Base-by-base conservation (phyloP, 1,140 invertebrate species). In the Ptiloglossa arizonensis region DNA sequence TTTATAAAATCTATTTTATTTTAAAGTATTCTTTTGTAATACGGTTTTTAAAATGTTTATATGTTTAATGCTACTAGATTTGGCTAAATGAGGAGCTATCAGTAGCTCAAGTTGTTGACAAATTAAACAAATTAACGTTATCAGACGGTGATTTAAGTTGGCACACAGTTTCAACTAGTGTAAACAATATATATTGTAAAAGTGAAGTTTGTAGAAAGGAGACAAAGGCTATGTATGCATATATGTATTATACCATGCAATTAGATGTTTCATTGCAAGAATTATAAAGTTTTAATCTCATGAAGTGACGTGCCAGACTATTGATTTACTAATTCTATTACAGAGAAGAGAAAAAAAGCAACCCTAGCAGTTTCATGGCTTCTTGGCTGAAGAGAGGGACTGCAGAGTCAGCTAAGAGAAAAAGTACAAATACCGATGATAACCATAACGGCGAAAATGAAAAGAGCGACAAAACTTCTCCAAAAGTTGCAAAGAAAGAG, bases 111-210 rank as follows among this genome's bases (percentile, higher is more conserved):
- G 82, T 80, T 44, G 38, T 89, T 52, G 52, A 64, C 2, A 79
- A 41, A 71, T 83, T 90, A 62, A 83, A 71, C 24, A 76, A 73
- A 15, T 54, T 81, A 38, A 72, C 80, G n/a, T 79, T 93, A 4
- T 90, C 87, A 59, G 86, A 93, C 19, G 85, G 88, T 9, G 74
- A 86, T 63, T 85, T 97, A 27, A 85, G 89, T 24, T 96, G 94
- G 94, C 94, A 97, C 89, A 94, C 94, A 46, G 96, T 97, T 8
- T 95, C 95, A 2, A 94, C 93, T 63, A 73, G 92, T 63, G 96
- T 97, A 0, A 97, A 97, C 87, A 96, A 96, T 88, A 95, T 95
- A 1, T 90, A 94, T 52, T 94, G 96, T 88, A 96, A 97, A 90
- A 94, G 94, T 71, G 86, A 91, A n/a, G 92, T 95, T 70, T 96